These are phyloP conservation scores for Bombus cullumanus DNA, from an alignment of 1,140 invertebrate genomes.

Conservation along the genomic window DNA sequence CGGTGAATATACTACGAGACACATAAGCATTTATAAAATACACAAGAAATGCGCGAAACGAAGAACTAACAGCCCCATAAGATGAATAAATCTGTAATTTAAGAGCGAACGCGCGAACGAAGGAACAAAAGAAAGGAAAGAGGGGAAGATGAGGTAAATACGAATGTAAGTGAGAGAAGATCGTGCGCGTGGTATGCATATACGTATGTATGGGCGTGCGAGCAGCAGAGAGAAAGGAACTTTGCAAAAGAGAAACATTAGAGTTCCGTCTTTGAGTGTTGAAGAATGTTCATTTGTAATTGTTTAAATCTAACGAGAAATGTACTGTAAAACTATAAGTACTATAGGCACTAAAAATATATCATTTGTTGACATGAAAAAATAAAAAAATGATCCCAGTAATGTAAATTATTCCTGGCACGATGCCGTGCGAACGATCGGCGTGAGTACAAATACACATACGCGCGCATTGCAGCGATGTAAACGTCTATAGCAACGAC, in stretches of 20 bases:
- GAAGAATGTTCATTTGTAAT: conserved; percentile 76
- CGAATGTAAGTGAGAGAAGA: neutral
- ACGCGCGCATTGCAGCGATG: too few species aligned
- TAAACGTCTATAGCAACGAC: neutral
- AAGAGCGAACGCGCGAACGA: conserved; percentile 1
- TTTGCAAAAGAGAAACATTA: conserved; percentile 56
- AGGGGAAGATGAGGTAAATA: neutral
- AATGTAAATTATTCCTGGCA: conserved; percentile 36
- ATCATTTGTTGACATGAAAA: conserved; percentile 78
- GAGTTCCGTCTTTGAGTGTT: conserved; percentile 74
- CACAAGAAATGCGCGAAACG: neutral
- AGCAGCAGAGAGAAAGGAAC: conserved; percentile 7
- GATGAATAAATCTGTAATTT: conserved; percentile 13
- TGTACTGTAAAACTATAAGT: conserved; percentile 77
- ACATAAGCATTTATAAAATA: neutral
- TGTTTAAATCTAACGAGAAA: conserved; percentile 77
- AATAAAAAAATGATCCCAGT: conserved; percentile 57
- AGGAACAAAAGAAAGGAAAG: neutral
- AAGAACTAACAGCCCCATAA: neutral
- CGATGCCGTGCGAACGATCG: neutral
- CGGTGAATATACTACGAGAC: neutral
- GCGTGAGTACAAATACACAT: neutral
- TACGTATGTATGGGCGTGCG: conserved; percentile 12
- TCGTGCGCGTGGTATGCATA: conserved; percentile 1
- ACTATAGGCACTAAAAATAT: conserved; percentile 78